Evolutionary conservation across 2,888 invertebrate species (phyloP), one percentile per base, ranked within the genome.

Genomic region (Agriopis marginaria): DNA sequence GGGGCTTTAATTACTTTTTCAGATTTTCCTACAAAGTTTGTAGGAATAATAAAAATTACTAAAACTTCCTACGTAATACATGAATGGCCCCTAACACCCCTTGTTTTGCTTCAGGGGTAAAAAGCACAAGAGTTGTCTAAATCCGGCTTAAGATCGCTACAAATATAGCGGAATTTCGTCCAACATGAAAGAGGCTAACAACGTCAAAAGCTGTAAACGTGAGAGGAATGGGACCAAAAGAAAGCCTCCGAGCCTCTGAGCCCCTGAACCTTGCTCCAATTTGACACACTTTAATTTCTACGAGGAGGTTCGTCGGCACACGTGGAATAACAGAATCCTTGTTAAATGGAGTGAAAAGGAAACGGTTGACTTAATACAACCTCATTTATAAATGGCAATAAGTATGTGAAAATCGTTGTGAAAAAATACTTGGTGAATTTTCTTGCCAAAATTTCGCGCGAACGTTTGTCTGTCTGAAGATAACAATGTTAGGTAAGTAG

Each of bases 151-250:
- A 55, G 14, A n/a, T 44, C 32, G 32, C 51, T 23, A 70, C 66
- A 56, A 77, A 75, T 74, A 74, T 72, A 77, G 50, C 60, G 47
- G 58, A 64, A 71, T 71, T 71, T 70, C 64, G 58, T 63, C 64
- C 67, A 59, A 66, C 69, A 73, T 73, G 68, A 74, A 76, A 77
- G 70, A 65, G 66, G 63, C 62, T 70, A 77, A 77, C 75, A 75
- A 75, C 73, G 74, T 77, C 74, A 76, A 71, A 72, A 75, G 71
- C 68, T 63, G 50, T 61, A 74, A 60, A 75, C 78, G 78, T 79
- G 79, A 75, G 61, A 42, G 40, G 79, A 77, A 80, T 77, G 66
- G 59, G 62, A 55, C 51, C 63, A 66, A 72, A 60, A 59, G 66
- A 60, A 59, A 61, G 56, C 63, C 61, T 14, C 42, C 17, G 56